Base-by-base conservation (phyloP, 1,140 invertebrate genomes). In the Drosophila dunni region DNA sequence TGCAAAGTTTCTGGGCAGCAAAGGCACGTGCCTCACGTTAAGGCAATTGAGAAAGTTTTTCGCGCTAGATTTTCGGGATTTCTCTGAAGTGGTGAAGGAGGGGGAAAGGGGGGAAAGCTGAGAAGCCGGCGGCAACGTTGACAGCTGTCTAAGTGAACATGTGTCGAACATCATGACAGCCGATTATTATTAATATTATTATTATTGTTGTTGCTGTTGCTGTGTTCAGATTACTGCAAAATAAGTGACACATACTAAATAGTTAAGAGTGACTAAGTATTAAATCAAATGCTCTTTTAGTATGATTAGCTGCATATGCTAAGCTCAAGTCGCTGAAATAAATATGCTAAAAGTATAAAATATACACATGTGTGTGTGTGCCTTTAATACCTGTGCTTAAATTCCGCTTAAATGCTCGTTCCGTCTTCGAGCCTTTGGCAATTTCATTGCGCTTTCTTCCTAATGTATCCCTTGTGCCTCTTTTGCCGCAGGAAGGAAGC, bases 81-180 rank as follows among this genome's bases (percentile, higher is more conserved):
- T 45, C 33, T 10, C 29, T 29, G 10, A 57, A 50, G 46, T n/a
- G 15, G 6, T 29, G 2, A 38, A 45, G 42, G 42, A 45, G 11
- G 13, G 15, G 13, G 3, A 46, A 8, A 46, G 48, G 1, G 8
- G 20, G 13, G n/a, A 15, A 15, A 40, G 9, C 1, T 1, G 53
- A 53, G 45, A 38, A 74, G 70, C 76, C 64, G 73, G 61, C 63
- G 75, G 67, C 80, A 24, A 72, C 65, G 64, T 69, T 75, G 79
- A 82, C 82, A 88, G 82, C 83, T 85, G 82, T 68, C 79, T 73
- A 42, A 48, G 71, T 74, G 62, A 74, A 63, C 70, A 73, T 68
- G 64, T 61, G 70, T 61, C 40, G 40, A 60, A 36, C 66, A 67
- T 54, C 60, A 67, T 77, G 66, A 68, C 69, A 88, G 70, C 58